A percentile compares a stretch with the other conserved stretches of the same genome.
phyloP scores from a whole-genome alignment of 1,140 invertebrate genomes.

The Octopus bimaculoides region DNA sequence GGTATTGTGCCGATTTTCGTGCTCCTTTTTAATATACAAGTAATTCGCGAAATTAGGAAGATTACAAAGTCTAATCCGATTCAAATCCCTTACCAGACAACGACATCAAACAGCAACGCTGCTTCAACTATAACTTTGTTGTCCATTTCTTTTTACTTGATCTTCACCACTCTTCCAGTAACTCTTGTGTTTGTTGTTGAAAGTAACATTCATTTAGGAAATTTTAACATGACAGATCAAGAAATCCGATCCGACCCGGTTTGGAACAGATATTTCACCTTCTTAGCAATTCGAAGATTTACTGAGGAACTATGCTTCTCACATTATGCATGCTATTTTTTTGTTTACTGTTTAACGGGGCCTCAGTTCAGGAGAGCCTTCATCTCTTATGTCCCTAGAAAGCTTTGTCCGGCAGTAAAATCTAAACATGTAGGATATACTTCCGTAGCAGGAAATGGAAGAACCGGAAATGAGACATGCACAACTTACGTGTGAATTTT shows the following conservation, averaged over 20 bases:
- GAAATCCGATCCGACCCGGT: constrained; percentile 20
- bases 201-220: constrained; percentile 10
- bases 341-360: constrained; percentile 39
- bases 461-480: constrained; percentile 13
- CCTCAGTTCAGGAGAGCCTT: constrained; percentile 25
- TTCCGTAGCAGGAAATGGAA: constrained; percentile 8
- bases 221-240: constrained; percentile 15
- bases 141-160: constrained; percentile 47
- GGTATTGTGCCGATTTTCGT: constrained; percentile 37
- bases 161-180: constrained; percentile 44
- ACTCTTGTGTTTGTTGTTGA: constrained; percentile 41
- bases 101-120: constrained; percentile 15
- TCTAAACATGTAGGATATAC: neutral
- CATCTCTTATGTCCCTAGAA: neutral
- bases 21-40: constrained; percentile 38
- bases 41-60: constrained; percentile 30
- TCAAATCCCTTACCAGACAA: neutral
- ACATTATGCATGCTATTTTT: constrained; percentile 46
- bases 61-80: neutral
- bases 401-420: neutral
- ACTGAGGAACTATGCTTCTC: constrained; percentile 44
- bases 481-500: neutral
- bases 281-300: constrained; percentile 30
- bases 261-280: constrained; percentile 30
- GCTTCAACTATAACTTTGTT: constrained; percentile 44